Conservation (phyloP, 2,797 vertebrate genomes). For the Mus caroli region DNA sequence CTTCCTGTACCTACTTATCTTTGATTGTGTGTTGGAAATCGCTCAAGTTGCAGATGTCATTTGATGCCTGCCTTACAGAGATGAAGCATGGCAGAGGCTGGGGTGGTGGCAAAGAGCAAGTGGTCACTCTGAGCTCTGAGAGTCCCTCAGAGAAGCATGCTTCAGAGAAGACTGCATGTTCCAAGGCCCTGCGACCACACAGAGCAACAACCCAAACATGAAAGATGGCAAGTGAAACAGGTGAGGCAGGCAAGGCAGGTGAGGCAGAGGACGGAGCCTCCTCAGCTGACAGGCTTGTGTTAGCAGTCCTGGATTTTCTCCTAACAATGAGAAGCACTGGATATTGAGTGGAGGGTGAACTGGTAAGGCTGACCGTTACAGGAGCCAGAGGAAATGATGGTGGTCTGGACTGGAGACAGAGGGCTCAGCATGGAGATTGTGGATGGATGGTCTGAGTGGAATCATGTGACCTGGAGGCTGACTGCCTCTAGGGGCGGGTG, state of each 20-base stretch:
- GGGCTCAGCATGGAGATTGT: background rate
- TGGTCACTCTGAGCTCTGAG: background rate
- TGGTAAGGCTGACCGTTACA: fast-evolving
- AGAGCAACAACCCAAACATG: background rate
- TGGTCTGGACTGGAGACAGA: background rate
- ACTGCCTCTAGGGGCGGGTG: background rate
- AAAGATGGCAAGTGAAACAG: background rate
- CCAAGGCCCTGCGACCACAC: background rate
- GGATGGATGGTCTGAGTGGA: background rate
- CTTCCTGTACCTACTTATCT: background rate
- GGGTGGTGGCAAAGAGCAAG: background rate
- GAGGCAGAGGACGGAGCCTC: background rate
- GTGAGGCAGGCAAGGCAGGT: background rate
- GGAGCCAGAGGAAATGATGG: background rate
- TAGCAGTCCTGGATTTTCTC: background rate
- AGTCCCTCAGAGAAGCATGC: background rate
- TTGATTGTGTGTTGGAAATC: background rate
- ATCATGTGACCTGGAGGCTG: too few relatives aligned
- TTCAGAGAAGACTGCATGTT: background rate
- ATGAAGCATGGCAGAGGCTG: fast-evolving
- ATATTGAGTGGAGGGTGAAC: fast-evolving
- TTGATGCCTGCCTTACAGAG: background rate
- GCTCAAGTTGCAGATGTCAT: background rate
- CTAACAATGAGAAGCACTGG: too few relatives aligned
- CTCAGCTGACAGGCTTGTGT: fast-evolving